phyloP scores from a whole-genome alignment of 2,888 invertebrate genomes.

The Drosophila anomelani region DNA sequence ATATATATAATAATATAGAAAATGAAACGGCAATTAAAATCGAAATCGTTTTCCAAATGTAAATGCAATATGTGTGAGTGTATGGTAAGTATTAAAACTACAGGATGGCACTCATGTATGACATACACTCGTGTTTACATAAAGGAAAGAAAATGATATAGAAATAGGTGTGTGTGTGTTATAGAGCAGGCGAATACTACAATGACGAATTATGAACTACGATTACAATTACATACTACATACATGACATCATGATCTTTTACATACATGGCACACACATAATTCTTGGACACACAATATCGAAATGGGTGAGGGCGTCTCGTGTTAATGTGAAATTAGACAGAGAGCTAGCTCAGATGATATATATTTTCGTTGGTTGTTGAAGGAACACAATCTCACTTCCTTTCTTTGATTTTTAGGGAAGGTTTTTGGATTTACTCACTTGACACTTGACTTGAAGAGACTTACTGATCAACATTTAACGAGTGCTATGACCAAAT shows the following conservation, averaged over 20 bases:
- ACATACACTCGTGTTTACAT: conserved; percentile 2
- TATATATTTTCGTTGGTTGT: neutral
- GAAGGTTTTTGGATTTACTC: conserved; percentile 13
- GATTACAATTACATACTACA: conserved; percentile 37
- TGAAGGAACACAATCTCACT: conserved; percentile 3
- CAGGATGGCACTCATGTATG: conserved; percentile 13
- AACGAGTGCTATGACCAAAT: conserved; percentile 24
- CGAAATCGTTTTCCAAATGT: conserved; percentile 16
- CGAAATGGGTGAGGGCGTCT: conserved; percentile 5
- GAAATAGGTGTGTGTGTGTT: neutral
- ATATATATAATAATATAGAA: conserved; percentile 10
- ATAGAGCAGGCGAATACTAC: conserved; percentile 32
- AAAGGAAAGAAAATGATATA: neutral
- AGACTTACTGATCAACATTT: conserved; percentile 14
- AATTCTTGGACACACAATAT: conserved; percentile 25
- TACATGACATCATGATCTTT: conserved; percentile 47
- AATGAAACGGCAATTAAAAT: conserved; percentile 13
- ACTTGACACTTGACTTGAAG: conserved; percentile 32
- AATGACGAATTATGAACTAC: conserved; percentile 10
- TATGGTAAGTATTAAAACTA: conserved; percentile 15
- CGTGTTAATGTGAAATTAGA: conserved; percentile 5
- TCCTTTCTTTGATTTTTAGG: neutral
- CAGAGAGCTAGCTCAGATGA: conserved; percentile 25
- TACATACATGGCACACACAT: conserved; percentile 43
- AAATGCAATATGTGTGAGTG: conserved; percentile 7